Percentiles rank a stretch among this genome's conserved stretches.
phyloP scores from a whole-genome alignment of 2,888 invertebrate species.

The Megaustenia siamemsis region DNA sequence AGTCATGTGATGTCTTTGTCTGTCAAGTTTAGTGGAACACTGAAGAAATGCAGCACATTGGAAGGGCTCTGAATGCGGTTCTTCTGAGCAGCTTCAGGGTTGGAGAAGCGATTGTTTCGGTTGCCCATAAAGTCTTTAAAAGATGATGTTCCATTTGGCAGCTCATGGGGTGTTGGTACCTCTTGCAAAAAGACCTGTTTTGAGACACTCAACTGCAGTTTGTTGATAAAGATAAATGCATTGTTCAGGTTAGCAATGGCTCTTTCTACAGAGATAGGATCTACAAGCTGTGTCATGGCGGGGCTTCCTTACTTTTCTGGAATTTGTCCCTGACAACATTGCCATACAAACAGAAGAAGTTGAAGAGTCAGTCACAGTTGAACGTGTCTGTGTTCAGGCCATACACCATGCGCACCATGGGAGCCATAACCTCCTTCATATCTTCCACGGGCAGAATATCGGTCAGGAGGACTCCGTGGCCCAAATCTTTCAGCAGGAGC shows the following conservation, averaged over 20 bases:
- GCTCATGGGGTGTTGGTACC: constrained; percentile 95
- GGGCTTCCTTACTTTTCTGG: constrained; percentile 98
- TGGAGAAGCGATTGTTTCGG: constrained; percentile 97
- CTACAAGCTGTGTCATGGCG: constrained; percentile 99
- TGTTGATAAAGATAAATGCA: constrained; percentile 89
- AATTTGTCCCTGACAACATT: constrained; percentile 97
- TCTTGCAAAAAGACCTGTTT: constrained; percentile 84
- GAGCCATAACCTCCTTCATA: constrained; percentile 54
- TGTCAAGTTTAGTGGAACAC: constrained; percentile 96
- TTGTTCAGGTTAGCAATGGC: constrained; percentile 97
- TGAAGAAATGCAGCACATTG: constrained; percentile 99
- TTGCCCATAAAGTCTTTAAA: constrained; percentile 98
- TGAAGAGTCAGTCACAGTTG: constrained; percentile 97
- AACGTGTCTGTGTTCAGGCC: constrained; percentile 95
- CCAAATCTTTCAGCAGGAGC: constrained; percentile 62
- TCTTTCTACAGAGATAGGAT: constrained; percentile 94
- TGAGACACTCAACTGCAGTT: constrained; percentile 84
- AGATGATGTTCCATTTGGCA: constrained; percentile 96
- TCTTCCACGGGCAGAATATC: constrained; percentile 55
- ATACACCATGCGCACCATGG: constrained; percentile 94
- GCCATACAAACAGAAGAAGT: constrained; percentile 98
- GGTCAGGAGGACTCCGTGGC: constrained; percentile 55
- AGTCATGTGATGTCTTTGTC: constrained; percentile 91
- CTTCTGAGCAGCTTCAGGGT: constrained; percentile 96
- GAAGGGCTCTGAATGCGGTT: constrained; percentile 93